Percentiles rank a stretch among this genome's conserved stretches.
Evolutionary conservation across 2,797 vertebrate species (phyloP).

Genomic region (Tympanoctomys barrerae): DNA sequence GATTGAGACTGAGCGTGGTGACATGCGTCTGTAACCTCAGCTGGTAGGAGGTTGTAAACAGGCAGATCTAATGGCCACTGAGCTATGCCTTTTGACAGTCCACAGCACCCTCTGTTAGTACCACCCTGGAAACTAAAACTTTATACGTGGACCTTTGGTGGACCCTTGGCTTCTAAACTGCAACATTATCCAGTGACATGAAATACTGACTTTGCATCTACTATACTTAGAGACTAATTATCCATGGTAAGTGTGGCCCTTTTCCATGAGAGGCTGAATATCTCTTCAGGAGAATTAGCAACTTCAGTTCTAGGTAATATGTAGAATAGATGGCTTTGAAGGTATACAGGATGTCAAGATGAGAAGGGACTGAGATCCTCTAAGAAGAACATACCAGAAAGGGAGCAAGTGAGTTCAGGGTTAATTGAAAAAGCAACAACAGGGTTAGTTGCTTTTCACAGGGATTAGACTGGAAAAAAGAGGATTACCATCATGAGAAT

Average conservation of each 20-base stretch:
- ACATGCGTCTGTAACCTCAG: no score
- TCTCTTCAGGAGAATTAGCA: neutral
- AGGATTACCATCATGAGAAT: neutral
- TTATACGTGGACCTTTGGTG: neutral
- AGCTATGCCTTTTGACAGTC: neutral
- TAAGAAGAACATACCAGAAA: neutral
- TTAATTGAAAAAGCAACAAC: neutral
- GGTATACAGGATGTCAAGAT: neutral
- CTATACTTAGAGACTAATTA: neutral
- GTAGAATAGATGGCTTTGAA: neutral
- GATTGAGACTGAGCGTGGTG: no score
- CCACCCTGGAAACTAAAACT: neutral
- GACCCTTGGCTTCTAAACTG: no score
- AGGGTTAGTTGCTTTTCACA: neutral
- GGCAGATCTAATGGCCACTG: no score
- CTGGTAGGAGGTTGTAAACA: no score
- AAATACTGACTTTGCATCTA: neutral
- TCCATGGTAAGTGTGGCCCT: neutral
- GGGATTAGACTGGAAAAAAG: neutral
- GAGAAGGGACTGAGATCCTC: neutral
- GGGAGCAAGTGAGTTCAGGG: neutral
- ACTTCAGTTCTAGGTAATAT: neutral
- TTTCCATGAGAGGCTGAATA: neutral
- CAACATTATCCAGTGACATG: neutral
- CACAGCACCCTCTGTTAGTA: neutral